Evolutionary conservation across 1,140 invertebrate genomes (phyloP), one percentile per base, ranked within the genome.

Genomic region (Myzus persicae): DNA sequence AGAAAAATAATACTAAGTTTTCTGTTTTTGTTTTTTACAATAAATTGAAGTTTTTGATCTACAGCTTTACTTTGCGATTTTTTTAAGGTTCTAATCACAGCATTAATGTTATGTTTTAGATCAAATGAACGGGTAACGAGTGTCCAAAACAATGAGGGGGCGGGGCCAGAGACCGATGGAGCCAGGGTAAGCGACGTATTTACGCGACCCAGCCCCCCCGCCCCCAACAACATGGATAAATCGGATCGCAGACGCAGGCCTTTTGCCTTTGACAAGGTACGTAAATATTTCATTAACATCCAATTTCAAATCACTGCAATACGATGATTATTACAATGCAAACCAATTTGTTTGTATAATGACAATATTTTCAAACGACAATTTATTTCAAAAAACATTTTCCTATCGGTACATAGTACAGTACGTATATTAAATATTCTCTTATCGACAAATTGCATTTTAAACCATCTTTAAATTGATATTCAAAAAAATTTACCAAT

Each of bases 121-220:
- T 93, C 94, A 93, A 93, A 94, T 94, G 94, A 92, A 94, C 93
- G 94, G 94, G 94, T 94, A 94, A 94, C 93, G 94, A 94, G 94
- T 89, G 94, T 93, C 46, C 87, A 93, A 84, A 93, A 94, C 93
- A 91, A 94, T 91, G 95, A 96, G 96, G 96, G 96, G 96, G 96
- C 96, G 96, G 96, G 96, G 96, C 95, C 96, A 96, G 96, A 96
- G 96, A 96, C 96, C 96, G 96, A 96, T 96, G 96, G 96, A 96
- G 96, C 96, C 96, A 96, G 96, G 96, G 95, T 96, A 96, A 96
- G 96, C 95, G 95, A 95, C 95, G 95, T 95, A 95, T 95, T 95
- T 95, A 95, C 95, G 94, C 94, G 95, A 95, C 95, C 95, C 95
- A 95, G 95, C 96, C 94, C 94, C 93, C 92, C 94, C 93, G 92